Base-by-base conservation (phyloP, 30 jellyfish, hydroid and myxozoan species). In the Aurelia aurita region DNA sequence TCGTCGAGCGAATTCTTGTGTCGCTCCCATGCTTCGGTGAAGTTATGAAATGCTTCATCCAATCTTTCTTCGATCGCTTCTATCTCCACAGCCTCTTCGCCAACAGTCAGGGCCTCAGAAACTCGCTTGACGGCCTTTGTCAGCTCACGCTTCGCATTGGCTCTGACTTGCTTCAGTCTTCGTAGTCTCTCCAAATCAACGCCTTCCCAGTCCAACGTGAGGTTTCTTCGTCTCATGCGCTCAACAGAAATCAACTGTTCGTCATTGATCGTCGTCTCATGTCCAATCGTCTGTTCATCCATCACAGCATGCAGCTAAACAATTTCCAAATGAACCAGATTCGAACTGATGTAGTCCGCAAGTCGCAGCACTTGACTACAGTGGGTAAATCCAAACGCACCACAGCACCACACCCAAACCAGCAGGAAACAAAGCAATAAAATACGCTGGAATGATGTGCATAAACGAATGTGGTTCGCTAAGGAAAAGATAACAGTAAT, bases 101-200 rank as follows among this genome's bases (percentile, higher is more conserved):
- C n/a, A n/a, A n/a, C n/a, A n/a, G n/a, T n/a, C n/a, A n/a, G n/a
- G 8, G n/a, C n/a, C 69, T 58, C n/a, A 58, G 69, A 58, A 58
- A 58, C 69, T 5, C 69, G 69, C 15, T 15, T 58, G 69, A 5
- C 23, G n/a, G n/a, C 69, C 69, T 58, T 58, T 15, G n/a, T 5
- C 15, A 58, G 69, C 23, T 58, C 69, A 31, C 69, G 69, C 69
- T 58, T 58, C 23, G 69, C 15, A 58, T 58, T 15, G n/a, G 69
- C 69, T 58, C 69, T 58, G 69, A 58, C 69, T 58, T 58, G 69
- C n/a, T 58, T 58, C n/a, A 58, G n/a, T 15, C n/a, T 58, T 8
- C n/a, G n/a, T 58, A 58, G n/a, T 58, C 23, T 31, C 69, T 15
- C 23, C n/a, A 31, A 58, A 58, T 5, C 69, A 58, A 15, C 69